Evolutionary conservation across 2,888 invertebrate genomes (phyloP).

Genomic region (Acronicta aceris): DNA sequence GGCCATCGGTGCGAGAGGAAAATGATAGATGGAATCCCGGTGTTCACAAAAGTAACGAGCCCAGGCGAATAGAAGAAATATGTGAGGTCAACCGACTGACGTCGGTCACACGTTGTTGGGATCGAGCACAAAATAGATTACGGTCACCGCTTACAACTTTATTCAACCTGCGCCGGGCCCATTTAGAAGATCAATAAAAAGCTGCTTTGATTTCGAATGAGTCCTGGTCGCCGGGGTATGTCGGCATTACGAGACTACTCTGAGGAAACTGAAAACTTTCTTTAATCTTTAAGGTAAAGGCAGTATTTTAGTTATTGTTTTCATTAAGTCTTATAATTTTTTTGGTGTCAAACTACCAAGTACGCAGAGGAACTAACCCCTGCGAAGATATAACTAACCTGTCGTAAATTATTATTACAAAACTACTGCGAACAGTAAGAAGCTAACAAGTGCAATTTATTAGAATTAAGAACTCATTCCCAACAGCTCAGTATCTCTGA

Average conservation of each 20-base stretch:
- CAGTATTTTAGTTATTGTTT: constrained; percentile 60
- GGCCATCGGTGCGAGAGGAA: constrained; percentile 72
- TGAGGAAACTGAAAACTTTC: constrained; percentile 60
- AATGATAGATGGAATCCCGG: constrained; percentile 81
- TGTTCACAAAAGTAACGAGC: constrained; percentile 79
- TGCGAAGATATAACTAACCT: constrained; percentile 40
- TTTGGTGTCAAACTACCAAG: constrained; percentile 66
- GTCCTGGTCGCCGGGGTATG: constrained; percentile 56
- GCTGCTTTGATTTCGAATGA: constrained; percentile 72
- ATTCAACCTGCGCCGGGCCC: constrained; percentile 71
- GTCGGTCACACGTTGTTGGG: constrained; percentile 75
- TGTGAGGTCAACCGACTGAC: constrained; percentile 79
- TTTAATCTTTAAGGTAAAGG: constrained; percentile 59
- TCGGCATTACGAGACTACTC: constrained; percentile 54
- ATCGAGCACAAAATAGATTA: constrained; percentile 78
- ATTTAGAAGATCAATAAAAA: constrained; percentile 74
- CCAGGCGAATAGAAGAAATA: constrained; percentile 73
- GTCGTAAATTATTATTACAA: constrained; percentile 49
- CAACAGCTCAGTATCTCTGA: constrained; percentile 29
- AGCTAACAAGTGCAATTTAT: constrained; percentile 52
- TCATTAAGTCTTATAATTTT: constrained; percentile 67
- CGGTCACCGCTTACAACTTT: constrained; percentile 78
- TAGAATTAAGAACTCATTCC: constrained; percentile 53
- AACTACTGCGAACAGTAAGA: constrained; percentile 46
- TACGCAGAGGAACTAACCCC: constrained; percentile 53